Conservation (phyloP, 2,888 invertebrate genomes). For the Carcina quercana region DNA sequence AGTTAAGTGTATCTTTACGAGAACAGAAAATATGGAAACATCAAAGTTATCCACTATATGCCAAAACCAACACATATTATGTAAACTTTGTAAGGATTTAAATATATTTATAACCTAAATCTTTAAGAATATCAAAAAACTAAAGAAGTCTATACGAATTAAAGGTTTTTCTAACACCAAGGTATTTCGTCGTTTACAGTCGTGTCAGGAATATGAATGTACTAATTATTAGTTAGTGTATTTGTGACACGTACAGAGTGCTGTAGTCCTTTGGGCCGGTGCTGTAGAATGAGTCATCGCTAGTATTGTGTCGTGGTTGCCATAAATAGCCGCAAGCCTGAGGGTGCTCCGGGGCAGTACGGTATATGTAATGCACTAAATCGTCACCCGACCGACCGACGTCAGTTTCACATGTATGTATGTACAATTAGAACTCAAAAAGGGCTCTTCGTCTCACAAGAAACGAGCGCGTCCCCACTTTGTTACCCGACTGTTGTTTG, state of each 20-base stretch:
- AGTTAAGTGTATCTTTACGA: conserved; percentile 1
- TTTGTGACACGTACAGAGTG: conserved; percentile 39
- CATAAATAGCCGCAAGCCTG: conserved; percentile 48
- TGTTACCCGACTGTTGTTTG: conserved; percentile 34
- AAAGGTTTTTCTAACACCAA: too few relatives aligned
- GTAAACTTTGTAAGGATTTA: too few relatives aligned
- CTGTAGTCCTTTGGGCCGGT: conserved; percentile 28
- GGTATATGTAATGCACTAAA: conserved; percentile 29
- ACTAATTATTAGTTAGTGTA: conserved; percentile 33
- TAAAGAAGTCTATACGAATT: too few relatives aligned
- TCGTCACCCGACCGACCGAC: conserved; percentile 25
- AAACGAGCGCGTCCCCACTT: conserved; percentile 36
- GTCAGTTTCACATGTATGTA: conserved; percentile 26
- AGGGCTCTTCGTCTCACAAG: conserved; percentile 40
- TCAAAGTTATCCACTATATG: too few relatives aligned
- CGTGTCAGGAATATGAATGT: conserved; percentile 36
- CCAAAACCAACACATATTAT: too few relatives aligned
- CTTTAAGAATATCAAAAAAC: too few relatives aligned
- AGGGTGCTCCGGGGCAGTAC: conserved; percentile 37
- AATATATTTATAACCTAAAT: too few relatives aligned
- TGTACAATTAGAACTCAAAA: conserved; percentile 48
- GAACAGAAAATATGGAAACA: too few relatives aligned
- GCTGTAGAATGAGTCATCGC: conserved; percentile 40
- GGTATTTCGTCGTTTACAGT: conserved; percentile 21
- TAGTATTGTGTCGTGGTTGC: conserved; percentile 48